Conservation (phyloP, 2,797 vertebrate genomes). For the Acrossocheilus wenchowensis region DNA sequence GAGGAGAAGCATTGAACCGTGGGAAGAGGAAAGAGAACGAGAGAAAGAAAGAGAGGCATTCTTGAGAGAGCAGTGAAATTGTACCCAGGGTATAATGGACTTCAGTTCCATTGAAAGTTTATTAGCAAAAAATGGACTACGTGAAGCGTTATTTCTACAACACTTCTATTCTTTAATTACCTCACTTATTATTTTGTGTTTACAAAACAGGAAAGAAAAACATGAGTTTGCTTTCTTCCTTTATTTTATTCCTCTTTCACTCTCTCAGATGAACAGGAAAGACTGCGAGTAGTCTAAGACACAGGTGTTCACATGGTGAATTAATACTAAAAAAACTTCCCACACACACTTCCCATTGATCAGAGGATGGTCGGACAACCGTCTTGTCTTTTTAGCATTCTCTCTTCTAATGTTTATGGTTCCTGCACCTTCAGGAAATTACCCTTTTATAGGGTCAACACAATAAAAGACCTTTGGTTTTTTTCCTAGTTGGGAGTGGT, state of each 20-base stretch:
- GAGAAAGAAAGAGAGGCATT: constrained; percentile 77
- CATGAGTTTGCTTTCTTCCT: constrained; percentile 68
- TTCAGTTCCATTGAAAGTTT: constrained; percentile 93
- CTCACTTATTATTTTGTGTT: constrained; percentile 68
- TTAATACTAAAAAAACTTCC: constrained; percentile 73
- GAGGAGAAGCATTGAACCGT: constrained; percentile 68
- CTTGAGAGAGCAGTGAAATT: constrained; percentile 83
- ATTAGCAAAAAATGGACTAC: constrained; percentile 93
- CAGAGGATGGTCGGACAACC: constrained; percentile 76
- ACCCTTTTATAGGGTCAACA: constrained; percentile 93
- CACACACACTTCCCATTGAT: constrained; percentile 74
- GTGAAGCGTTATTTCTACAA: constrained; percentile 81
- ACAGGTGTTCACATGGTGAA: constrained; percentile 75
- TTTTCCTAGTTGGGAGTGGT: constrained; percentile 80
- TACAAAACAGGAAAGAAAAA: constrained; percentile 69
- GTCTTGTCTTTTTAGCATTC: constrained; percentile 82
- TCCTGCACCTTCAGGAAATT: constrained; percentile 91
- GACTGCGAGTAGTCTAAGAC: constrained; percentile 64
- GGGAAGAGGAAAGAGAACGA: constrained; percentile 78
- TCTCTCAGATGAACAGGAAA: constrained; percentile 63
- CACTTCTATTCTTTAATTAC: constrained; percentile 59
- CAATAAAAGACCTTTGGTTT: constrained; percentile 88
- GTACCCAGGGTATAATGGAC: constrained; percentile 87
- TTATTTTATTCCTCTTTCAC: not conserved
- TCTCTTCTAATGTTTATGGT: constrained; percentile 89